Conservation (phyloP, 1,140 invertebrate genomes). For the Sesamia nonagrioides region DNA sequence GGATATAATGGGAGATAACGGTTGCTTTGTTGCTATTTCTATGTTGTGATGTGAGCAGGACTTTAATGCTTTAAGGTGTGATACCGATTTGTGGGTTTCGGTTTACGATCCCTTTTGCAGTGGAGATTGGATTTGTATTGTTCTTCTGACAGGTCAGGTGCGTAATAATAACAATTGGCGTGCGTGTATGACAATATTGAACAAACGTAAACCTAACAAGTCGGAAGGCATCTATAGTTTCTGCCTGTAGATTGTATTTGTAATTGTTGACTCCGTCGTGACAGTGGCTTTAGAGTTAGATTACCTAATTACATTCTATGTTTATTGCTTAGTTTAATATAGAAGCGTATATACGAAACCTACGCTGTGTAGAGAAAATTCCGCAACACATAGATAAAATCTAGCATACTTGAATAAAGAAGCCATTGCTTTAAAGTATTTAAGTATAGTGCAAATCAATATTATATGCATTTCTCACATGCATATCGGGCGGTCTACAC, state of each 20-base stretch:
- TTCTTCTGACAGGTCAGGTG: no score
- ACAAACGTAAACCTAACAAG: no score
- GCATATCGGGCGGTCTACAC: slow-evolving; percentile 21
- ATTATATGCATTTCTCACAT: slow-evolving; percentile 36
- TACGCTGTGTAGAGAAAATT: not conserved
- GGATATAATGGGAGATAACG: slow-evolving; percentile 44
- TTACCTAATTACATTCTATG: no score
- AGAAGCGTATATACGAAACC: no score
- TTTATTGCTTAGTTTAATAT: no score
- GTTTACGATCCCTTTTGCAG: not conserved
- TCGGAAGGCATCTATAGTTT: no score
- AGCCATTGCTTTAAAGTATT: slow-evolving; percentile 22
- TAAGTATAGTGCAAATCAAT: slow-evolving; percentile 13
- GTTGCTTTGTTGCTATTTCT: slow-evolving; percentile 44
- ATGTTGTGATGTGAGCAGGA: not conserved
- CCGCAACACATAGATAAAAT: not conserved
- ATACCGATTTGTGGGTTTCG: not conserved
- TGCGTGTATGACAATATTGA: no score
- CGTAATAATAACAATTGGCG: no score
- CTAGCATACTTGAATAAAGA: slow-evolving; percentile 12
- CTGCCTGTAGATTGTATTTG: no score
- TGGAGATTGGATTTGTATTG: not conserved
- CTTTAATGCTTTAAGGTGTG: slow-evolving; percentile 32
- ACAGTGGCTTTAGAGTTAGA: no score
- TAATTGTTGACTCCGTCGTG: no score